Evolutionary conservation across 2,888 invertebrate species (phyloP), one percentile per base, ranked within the genome.

Genomic region (Byasa hedistus): DNA sequence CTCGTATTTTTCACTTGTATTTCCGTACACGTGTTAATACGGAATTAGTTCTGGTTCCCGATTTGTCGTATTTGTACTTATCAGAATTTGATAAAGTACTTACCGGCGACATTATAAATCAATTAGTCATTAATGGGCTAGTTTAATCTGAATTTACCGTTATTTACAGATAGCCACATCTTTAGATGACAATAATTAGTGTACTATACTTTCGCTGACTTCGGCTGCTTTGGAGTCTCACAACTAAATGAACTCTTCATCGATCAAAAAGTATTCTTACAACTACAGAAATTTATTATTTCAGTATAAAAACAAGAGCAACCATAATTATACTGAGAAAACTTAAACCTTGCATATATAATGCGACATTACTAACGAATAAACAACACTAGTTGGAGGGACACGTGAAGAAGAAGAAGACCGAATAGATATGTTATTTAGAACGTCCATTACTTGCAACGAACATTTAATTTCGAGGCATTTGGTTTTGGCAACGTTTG

Each of bases 391-490:
- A n/a, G n/a, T n/a, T n/a, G n/a, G n/a, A n/a, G n/a, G n/a, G n/a
- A n/a, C n/a, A n/a, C n/a, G n/a, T n/a, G n/a, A n/a, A n/a, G n/a
- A n/a, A n/a, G n/a, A n/a, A n/a, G n/a, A n/a, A n/a, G n/a, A n/a
- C n/a, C n/a, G n/a, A n/a, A n/a, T n/a, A n/a, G n/a, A 63, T 57
- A 54, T 71, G 59, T 78, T 85, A 69, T 79, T 66, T 83, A 91
- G 90, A 86, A 82, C 83, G 80, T 61, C 86, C 84, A 67, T 64
- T 24, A 64, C 64, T 57, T 57, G 60, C 57, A 27, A 52, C 23
- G 24, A 59, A 39, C 21, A 32, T 59, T 51, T 57, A 32, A 22
- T 64, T 52, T 52, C 64, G 52, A 64, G 59, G 51, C 63, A 62
- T 59, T 57, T 52, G 56, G 19, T 60, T 63, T 55, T 23, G 61